Percentiles rank a stretch among this genome's conserved stretches.
phyloP scores from a whole-genome alignment of 2,888 invertebrate genomes.

The Stenolophus ochropezus region DNA sequence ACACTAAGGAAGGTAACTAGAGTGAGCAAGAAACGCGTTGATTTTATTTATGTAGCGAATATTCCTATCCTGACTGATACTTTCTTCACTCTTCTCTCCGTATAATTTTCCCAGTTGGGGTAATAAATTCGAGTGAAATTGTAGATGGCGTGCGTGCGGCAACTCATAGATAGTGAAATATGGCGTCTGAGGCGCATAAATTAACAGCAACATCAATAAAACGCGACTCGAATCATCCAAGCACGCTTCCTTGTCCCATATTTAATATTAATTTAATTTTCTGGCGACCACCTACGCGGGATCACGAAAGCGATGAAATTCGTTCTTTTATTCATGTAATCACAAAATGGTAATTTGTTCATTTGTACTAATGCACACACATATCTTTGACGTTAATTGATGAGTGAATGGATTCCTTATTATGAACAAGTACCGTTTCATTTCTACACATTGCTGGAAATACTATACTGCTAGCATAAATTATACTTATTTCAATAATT shows the following conservation, averaged over 20 bases:
- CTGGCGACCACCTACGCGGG: conserved; percentile 42
- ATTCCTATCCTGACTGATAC: background rate
- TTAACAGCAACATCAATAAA: conserved; percentile 53
- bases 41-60: background rate
- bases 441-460: background rate
- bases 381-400: background rate
- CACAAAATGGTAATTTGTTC: conserved; percentile 28
- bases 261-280: conserved; percentile 56
- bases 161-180: conserved; percentile 49
- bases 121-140: conserved; percentile 34
- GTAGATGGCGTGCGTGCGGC: conserved; percentile 40
- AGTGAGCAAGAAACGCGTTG: background rate
- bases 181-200: conserved; percentile 33
- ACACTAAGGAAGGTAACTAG: too few species aligned
- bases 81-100: background rate
- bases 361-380: conserved; percentile 17
- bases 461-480: background rate
- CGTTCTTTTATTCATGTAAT: conserved; percentile 36
- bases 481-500: background rate
- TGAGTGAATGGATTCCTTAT: background rate
- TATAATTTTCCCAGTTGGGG: conserved; percentile 19
- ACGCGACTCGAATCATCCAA: conserved; percentile 42
- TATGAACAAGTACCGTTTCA: background rate
- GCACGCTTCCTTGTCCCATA: conserved; percentile 52
- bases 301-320: background rate